Percentiles rank a stretch among this genome's conserved stretches.
Conservation (phyloP, 2,888 invertebrate genomes). For the Tetrapedia diversipes region DNA sequence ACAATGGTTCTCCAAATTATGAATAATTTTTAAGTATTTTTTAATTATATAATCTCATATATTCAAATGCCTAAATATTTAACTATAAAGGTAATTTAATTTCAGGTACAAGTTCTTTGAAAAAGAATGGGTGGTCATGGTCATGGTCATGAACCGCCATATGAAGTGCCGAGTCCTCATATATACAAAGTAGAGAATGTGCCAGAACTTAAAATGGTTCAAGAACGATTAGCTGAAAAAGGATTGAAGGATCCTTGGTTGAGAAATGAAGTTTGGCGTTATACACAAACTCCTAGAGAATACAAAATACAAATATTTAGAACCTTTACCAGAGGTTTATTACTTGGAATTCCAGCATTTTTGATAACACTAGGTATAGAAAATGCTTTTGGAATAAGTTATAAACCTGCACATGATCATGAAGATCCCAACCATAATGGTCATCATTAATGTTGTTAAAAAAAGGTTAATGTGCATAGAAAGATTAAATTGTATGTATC, state of each 20-base stretch:
- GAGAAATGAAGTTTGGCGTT: conserved; percentile 94
- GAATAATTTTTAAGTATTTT: not conserved
- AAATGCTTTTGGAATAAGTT: conserved; percentile 81
- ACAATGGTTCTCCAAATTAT: too few species aligned
- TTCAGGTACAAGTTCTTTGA: not conserved
- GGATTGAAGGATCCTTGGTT: conserved; percentile 95
- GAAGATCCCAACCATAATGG: conserved; percentile 56
- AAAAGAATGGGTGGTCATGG: conserved; percentile 85
- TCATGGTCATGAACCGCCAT: conserved; percentile 84
- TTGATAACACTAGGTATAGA: conserved; percentile 84
- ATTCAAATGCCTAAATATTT: not conserved
- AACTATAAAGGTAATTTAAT: not conserved
- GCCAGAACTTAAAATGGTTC: conserved; percentile 86
- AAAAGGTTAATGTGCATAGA: not conserved
- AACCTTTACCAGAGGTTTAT: conserved; percentile 87
- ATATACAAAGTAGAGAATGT: conserved; percentile 89
- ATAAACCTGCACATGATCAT: conserved; percentile 83
- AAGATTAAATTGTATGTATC: conserved; percentile 36
- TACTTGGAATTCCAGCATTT: conserved; percentile 85
- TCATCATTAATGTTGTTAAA: conserved; percentile 55
- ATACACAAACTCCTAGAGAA: conserved; percentile 84
- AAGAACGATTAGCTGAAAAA: conserved; percentile 87
- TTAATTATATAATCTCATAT: not conserved
- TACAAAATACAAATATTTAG: conserved; percentile 68
- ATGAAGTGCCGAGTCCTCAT: conserved; percentile 88